Conservation (phyloP, 2,797 vertebrate species). For the Salmo trutta region DNA sequence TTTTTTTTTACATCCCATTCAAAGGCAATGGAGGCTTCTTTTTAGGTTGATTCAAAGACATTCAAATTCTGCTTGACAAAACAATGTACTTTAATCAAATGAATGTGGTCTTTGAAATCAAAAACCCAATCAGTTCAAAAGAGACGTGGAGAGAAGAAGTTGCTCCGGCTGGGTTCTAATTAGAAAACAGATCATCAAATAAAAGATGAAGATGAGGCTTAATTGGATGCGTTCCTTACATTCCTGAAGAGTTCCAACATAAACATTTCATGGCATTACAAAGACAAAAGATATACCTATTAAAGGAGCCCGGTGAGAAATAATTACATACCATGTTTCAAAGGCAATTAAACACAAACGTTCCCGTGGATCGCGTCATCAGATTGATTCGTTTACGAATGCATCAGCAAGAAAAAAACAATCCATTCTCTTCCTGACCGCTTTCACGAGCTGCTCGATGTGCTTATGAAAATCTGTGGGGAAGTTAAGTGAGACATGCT, state of each 20-base stretch:
- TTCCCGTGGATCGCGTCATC: constrained; percentile 65
- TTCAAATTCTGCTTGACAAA: not conserved
- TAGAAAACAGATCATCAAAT: constrained; percentile 48
- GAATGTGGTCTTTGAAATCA: constrained; percentile 50
- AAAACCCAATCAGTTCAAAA: constrained; percentile 46
- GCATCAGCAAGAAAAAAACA: constrained; percentile 30
- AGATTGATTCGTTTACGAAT: constrained; percentile 62
- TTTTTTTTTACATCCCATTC: not conserved
- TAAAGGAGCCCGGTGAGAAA: constrained; percentile 43
- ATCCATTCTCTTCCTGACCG: not conserved
- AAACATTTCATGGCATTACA: constrained; percentile 44
- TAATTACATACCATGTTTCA: constrained; percentile 75
- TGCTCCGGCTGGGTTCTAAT: constrained; percentile 36
- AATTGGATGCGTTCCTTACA: constrained; percentile 37
- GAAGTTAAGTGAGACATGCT: not conserved
- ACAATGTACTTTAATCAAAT: constrained; percentile 34
- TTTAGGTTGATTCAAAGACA: constrained; percentile 2
- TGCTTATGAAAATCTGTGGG: not conserved
- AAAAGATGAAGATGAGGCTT: constrained; percentile 25
- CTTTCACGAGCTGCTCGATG: not conserved
- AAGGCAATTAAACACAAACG: constrained; percentile 77
- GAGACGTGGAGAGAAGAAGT: constrained; percentile 1
- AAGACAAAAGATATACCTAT: constrained; percentile 34
- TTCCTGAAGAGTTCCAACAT: constrained; percentile 32
- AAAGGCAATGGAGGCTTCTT: not conserved